phyloP scores from a whole-genome alignment of 2,888 invertebrate genomes.

The Scaptomyza polygonia region DNA sequence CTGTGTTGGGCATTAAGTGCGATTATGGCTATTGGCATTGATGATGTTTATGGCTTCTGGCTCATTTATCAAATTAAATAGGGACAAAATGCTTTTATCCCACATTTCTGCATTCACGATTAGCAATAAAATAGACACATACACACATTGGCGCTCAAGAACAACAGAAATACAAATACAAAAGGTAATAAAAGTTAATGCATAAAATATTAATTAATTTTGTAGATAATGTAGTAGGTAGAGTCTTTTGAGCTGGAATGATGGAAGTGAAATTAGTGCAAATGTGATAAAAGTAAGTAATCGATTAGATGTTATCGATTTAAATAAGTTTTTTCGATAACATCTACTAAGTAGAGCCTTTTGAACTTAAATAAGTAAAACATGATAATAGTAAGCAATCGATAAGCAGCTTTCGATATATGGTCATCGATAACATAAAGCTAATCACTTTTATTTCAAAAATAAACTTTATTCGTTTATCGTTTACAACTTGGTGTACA shows the following conservation, averaged over 20 bases:
- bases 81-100: slow-evolving; percentile 45
- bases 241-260: background rate
- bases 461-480: no score
- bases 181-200: slow-evolving; percentile 17
- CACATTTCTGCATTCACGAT: slow-evolving; percentile 28
- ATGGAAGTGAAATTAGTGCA: background rate
- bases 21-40: slow-evolving; percentile 55
- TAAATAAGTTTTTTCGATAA: no score
- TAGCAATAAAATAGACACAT: slow-evolving; percentile 29
- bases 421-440: no score
- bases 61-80: slow-evolving; percentile 59
- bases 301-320: no score
- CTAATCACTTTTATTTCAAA: no score
- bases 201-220: slow-evolving; percentile 34
- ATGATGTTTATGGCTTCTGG: slow-evolving; percentile 56
- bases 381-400: no score
- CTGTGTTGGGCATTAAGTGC: slow-evolving; percentile 56
- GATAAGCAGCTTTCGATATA: background rate
- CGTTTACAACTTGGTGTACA: slow-evolving; percentile 91
- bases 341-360: no score
- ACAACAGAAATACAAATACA: background rate
- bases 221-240: background rate
- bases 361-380: no score
- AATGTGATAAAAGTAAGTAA: no score
- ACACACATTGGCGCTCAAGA: background rate